Evolutionary conservation across 2,113 vertebrate genomes (phyloP), one percentile per base, ranked within the genome.

Genomic region (human): DNA sequence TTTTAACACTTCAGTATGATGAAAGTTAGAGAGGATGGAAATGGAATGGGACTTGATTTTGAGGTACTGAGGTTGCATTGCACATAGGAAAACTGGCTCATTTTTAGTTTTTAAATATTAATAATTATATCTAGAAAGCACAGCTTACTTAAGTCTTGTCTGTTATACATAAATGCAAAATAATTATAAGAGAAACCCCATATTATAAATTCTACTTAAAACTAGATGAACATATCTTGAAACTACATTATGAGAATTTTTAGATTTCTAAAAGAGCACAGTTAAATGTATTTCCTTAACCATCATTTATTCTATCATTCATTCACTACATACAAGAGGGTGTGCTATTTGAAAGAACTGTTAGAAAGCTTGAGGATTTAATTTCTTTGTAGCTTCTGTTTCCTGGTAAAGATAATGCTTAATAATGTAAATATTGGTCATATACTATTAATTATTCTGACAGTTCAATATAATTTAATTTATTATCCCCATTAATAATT

Each of bases 61-160:
- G 12, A 78, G 18, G 45, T 22, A 45, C 11, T n/a, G 8, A 75
- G 30, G 12, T 90, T 91, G 7, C 48, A 66, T 32, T 32, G 13
- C 38, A 23, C 38, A 38, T 6, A 45, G 18, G 43, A 85, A 16
- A 38, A 30, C 43, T 52, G 52, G 32, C 3, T 85, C 38, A 68
- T 66, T 64, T 91, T 97, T 43, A n/a, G 23, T n/a, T 86, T 94
- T 96, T 64, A 76, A 78, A 52, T 89, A 23, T 93, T 52, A 61
- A 78, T 66, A 73, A 57, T 57, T 84, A 50, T 76, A 85, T 66
- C 38, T 43, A 25, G 7, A 93, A 94, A 73, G 22, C 59, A 25
- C 14, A 82, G 25, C 43, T 81, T 87, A 64, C 52, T 90, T 90
- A 45, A 48, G 55, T 43, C 20, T 84, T 90, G 0, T 78, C 64